Conservation (phyloP, 2,888 invertebrate species). For the Psylliodes chrysocephalus region DNA sequence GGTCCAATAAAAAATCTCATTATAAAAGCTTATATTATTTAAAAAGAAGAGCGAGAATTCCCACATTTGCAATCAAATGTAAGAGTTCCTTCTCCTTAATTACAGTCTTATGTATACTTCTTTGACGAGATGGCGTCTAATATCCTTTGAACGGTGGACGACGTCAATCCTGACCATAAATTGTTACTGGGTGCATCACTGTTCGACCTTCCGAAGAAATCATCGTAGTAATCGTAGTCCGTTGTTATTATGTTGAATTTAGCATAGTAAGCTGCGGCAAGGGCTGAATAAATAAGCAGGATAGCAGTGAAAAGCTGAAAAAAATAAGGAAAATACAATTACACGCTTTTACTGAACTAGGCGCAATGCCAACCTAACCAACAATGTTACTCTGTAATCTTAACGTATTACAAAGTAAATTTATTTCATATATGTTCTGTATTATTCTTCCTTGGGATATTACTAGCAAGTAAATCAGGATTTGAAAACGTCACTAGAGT, state of each 20-base stretch:
- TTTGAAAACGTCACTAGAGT: too few species aligned
- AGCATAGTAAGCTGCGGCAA: conserved; percentile 88
- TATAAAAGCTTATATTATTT: conserved; percentile 2
- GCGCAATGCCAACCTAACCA: neutral
- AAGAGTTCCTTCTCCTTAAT: neutral
- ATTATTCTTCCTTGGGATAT: too few species aligned
- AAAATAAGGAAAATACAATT: neutral
- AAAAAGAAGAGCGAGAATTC: neutral
- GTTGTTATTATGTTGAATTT: conserved; percentile 86
- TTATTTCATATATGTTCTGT: too few species aligned
- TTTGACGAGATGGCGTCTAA: conserved; percentile 69
- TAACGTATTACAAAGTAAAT: too few species aligned
- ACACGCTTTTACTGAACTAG: neutral
- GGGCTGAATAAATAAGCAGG: conserved; percentile 83
- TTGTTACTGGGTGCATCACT: conserved; percentile 61
- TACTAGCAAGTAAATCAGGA: too few species aligned
- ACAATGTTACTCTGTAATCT: too few species aligned
- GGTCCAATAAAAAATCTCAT: neutral
- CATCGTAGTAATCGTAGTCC: conserved; percentile 78
- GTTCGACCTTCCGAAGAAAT: conserved; percentile 73
- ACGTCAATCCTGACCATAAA: conserved; percentile 69
- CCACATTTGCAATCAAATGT: neutral
- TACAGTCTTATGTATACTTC: conserved; percentile 59
- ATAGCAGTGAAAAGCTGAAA: conserved; percentile 82
- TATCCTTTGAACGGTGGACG: conserved; percentile 75